Evolutionary conservation across 2,888 invertebrate genomes (phyloP).

Genomic region (Nysson spinosus): DNA sequence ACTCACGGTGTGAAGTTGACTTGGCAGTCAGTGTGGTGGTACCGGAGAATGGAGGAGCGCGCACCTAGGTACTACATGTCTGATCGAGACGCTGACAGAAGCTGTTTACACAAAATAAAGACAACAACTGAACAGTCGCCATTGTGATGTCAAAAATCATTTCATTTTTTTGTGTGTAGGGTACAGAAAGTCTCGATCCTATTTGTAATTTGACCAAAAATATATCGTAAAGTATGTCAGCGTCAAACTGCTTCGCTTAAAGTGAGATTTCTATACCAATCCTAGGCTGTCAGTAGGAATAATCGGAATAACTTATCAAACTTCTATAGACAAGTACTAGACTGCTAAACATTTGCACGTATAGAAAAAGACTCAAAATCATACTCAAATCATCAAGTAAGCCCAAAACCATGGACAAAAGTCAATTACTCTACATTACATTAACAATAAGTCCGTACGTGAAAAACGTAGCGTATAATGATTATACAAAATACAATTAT

Average conservation of each 20-base stretch:
- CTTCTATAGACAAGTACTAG: conserved; percentile 45
- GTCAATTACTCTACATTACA: no score
- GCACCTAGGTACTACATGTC: conserved; percentile 77
- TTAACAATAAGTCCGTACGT: no score
- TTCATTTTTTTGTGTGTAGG: conserved; percentile 62
- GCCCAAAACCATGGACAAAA: no score
- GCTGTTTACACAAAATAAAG: conserved; percentile 77
- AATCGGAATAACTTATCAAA: conserved; percentile 40
- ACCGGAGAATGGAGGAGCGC: conserved; percentile 74
- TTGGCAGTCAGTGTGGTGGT: conserved; percentile 75
- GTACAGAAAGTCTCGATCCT: conserved; percentile 61
- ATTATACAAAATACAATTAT: no score
- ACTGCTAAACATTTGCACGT: conserved; percentile 45
- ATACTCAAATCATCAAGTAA: conserved; percentile 4
- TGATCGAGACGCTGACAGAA: conserved; percentile 76
- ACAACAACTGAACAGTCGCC: conserved; percentile 77
- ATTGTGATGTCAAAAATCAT: conserved; percentile 66
- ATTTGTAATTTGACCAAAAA: conserved; percentile 54
- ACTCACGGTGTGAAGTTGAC: conserved; percentile 76
- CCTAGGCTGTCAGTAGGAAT: conserved; percentile 44
- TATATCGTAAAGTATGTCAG: conserved; percentile 55
- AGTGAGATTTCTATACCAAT: conserved; percentile 39
- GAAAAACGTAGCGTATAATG: no score
- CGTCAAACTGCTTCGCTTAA: conserved; percentile 56
- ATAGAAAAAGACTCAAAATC: conserved; percentile 4